Evolutionary conservation across 2,113 vertebrate genomes (phyloP), one percentile per base, ranked within the genome.

Genomic region (Syngnathus scovelli): DNA sequence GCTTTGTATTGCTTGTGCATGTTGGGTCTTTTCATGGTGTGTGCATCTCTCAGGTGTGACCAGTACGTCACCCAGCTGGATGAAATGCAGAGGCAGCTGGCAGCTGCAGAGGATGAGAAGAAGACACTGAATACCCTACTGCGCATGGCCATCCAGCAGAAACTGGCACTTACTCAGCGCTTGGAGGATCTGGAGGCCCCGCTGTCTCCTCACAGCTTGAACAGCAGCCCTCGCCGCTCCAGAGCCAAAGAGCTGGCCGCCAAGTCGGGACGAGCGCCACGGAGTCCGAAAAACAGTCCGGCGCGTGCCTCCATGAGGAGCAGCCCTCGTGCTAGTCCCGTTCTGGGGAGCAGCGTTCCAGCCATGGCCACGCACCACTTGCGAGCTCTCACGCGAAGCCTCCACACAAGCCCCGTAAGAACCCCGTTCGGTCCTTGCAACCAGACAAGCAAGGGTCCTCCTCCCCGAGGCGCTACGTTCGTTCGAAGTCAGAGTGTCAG

Each of bases 111-210:
- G 73, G 92, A 92, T 2, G 92, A 93, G 87, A 93, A 92, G 89
- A 92, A 90, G 89, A 93, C 92, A 0, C 85, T 93, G 44, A 93
- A 92, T 60, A 91, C 91, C 5, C 89, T 93, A 59, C 88, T 93
- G 68, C 91, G 92, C 41, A 92, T 93, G 92, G 92, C 92, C 72
- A 93, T 92, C 72, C 92, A 93, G 85, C 92, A 93, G 85, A 93
- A 93, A 65, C 54, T 93, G 76, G 92, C 91, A 12, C 87, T 93
- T 1, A 93, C 90, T 9, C 92, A 92, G 77, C 86, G 91, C 4
- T 51, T 93, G 73, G 91, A 93, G 81, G 90, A 92, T 60, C 81
- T 93, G 77, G 92, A 93, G 79, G 85, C 91, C 0, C 95, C 97
- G 60, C 81, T 93, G 0, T 83, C 80, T 13, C 77, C 87, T 21